Evolutionary conservation across 1,140 invertebrate genomes (phyloP), one percentile per base, ranked within the genome.

Genomic region (Aphelenchoides fujianensis): DNA sequence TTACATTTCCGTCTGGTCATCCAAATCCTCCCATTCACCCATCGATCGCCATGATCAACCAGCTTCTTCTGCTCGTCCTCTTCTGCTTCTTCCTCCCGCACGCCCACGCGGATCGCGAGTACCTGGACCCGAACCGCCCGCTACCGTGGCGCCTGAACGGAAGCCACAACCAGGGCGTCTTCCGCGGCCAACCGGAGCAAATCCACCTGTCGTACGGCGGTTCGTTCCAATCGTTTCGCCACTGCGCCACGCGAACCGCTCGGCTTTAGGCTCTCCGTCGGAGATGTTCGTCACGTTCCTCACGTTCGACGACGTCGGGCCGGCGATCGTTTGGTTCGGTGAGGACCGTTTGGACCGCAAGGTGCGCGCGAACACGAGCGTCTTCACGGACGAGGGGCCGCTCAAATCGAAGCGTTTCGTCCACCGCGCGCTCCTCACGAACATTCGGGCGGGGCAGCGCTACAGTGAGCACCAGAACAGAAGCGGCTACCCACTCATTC

Each of bases 241-340:
- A 71, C 27, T 71, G 0, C 27, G 68, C 16, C 31, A 70, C 1
- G 66, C 69, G 23, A n/a, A 59, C 64, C 16, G 9, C 7, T 9
- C 1, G 63, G 9, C 2, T 71, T 72, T 31, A 74, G 73, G 74
- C 23, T 61, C 72, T 41, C 64, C 68, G 0, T 35, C 32, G 16
- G 41, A 54, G 32, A 19, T 77, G 57, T 67, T 68, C 52, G 74
- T 78, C 3, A 78, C 76, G 9, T 78, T 72, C 72, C 28, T 78
- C 27, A 80, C 76, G n/a, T 78, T 78, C 53, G 73, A 80, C 48
- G 76, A 78, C 59, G 74, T 76, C 7, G 27, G 52, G 27, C 48
- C 70, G n/a, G 35, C 66, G 3, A 32, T 34, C n/a, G 34, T 71
- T 34, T 52, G 61, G 1, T 69, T 57, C 37, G 67, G 67, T 23